These are phyloP conservation scores for Gymnothorax reevesii DNA, from an alignment of 2,797 vertebrate genomes.

Conservation along the genomic window DNA sequence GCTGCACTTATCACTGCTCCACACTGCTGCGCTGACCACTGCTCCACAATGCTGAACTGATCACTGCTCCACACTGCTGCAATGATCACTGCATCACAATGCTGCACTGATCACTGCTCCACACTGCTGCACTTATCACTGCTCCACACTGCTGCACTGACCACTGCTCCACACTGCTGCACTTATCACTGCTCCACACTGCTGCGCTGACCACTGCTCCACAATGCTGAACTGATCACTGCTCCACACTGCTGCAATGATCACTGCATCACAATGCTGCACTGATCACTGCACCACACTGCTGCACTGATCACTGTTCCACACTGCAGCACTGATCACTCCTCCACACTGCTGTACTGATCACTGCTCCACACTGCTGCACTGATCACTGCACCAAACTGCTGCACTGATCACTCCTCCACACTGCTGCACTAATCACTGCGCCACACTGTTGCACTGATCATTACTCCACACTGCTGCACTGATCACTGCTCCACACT, in stretches of 20 bases:
- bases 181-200: neutral
- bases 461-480: constrained; percentile 3
- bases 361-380: neutral
- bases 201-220: neutral
- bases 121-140: neutral
- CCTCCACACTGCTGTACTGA: neutral
- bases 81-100: too few relatives aligned
- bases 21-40: too few relatives aligned
- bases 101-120: neutral
- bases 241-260: neutral
- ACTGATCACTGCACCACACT: neutral
- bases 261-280: neutral
- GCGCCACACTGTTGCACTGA: neutral
- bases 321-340: neutral
- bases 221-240: neutral
- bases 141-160: neutral
- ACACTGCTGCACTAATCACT: neutral
- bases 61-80: neutral
- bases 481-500: neutral
- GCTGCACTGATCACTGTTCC: neutral
- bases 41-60: neutral
- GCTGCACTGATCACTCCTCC: neutral
- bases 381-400: neutral
- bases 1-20: too few relatives aligned
- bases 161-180: neutral